Conservation (phyloP, 2,113 vertebrate genomes). For the Microtus pennsylvanicus region DNA sequence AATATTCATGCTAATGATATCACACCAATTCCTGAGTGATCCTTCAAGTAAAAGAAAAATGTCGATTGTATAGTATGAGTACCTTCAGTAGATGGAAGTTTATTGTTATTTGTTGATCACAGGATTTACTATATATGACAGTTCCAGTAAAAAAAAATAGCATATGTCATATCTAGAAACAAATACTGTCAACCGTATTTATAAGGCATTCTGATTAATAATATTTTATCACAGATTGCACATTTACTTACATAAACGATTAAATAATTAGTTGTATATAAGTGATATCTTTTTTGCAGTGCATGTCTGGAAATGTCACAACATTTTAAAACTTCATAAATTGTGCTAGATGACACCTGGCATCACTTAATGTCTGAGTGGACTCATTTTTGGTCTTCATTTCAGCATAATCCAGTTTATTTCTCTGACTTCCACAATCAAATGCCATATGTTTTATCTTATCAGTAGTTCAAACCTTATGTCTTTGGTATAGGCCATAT, state of each 20-base stretch:
- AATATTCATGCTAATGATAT: neutral
- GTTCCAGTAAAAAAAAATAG: neutral
- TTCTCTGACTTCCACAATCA: neutral
- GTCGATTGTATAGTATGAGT: neutral
- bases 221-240: neutral
- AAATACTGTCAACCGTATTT: neutral
- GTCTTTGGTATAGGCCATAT: neutral
- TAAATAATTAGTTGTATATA: neutral
- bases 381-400: neutral
- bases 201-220: neutral
- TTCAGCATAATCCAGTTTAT: neutral
- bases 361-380: neutral
- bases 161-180: neutral
- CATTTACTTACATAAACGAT: neutral
- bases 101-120: neutral
- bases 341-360: neutral
- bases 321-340: neutral
- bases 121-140: neutral
- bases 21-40: neutral
- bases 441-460: neutral
- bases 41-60: neutral
- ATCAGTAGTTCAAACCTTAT: neutral
- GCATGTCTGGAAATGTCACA: neutral
- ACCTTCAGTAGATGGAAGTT: neutral
- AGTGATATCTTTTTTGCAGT: neutral